These are phyloP conservation scores for Calameuta idolon DNA, from an alignment of 2,888 invertebrate species.

Conservation along the genomic window DNA sequence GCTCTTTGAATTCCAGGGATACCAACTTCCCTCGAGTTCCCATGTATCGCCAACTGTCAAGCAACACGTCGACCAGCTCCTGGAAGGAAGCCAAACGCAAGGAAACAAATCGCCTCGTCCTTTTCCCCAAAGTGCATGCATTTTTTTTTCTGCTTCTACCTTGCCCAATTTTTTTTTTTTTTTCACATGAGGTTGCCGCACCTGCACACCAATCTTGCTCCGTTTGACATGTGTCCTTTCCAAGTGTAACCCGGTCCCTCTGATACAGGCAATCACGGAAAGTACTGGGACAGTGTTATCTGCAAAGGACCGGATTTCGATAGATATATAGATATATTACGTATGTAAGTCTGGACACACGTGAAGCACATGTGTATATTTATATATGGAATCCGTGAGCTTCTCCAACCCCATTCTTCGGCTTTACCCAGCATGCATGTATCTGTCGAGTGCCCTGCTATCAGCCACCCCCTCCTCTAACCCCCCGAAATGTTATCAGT, in stretches of 20 bases:
- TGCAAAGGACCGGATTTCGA: background rate
- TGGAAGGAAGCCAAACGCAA: background rate
- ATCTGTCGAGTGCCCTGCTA: background rate
- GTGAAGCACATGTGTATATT: background rate
- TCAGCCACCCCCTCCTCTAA: conserved; percentile 1
- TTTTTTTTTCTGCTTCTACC: background rate
- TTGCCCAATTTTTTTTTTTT: background rate
- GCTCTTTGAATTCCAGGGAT: background rate
- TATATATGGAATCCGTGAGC: background rate
- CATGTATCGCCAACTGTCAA: background rate
- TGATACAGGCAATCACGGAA: background rate
- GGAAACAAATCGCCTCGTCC: background rate
- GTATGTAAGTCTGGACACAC: background rate
- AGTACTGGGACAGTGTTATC: background rate
- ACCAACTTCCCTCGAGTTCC: background rate
- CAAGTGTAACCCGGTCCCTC: background rate
- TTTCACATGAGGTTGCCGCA: background rate
- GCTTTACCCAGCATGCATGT: background rate
- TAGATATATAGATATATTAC: no score
- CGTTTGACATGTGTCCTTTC: background rate
- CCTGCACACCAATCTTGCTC: background rate
- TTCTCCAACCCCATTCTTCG: background rate
- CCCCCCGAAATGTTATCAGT: conserved; percentile 9
- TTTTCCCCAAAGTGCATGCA: background rate
- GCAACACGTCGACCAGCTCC: background rate